A percentile compares a stretch with the other conserved stretches of the same genome.
These are phyloP conservation scores for Sebastes miniatus DNA, from an alignment of 2,797 vertebrate genomes.

Conservation along the genomic window DNA sequence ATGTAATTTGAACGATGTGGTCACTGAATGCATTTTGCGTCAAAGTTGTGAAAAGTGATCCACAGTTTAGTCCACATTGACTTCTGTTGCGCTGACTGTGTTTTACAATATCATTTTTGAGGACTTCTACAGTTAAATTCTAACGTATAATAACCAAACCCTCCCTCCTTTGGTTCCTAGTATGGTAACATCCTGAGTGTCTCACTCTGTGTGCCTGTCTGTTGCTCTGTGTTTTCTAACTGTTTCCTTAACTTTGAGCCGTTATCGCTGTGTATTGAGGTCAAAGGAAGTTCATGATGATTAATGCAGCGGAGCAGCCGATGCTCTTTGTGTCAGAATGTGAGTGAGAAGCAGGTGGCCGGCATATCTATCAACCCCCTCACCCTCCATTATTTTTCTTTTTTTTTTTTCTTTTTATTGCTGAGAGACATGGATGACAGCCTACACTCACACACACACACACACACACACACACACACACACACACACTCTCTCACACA, in stretches of 20 bases:
- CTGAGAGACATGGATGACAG: conserved; percentile 60
- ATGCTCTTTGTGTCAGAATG: conserved; percentile 67
- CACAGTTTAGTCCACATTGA: background rate
- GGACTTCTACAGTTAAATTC: background rate
- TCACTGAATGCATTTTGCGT: background rate
- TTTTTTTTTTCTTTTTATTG: conserved; percentile 47
- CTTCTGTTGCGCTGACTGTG: background rate
- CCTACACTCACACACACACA: background rate
- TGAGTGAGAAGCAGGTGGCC: conserved; percentile 75
- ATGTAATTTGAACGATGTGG: background rate
- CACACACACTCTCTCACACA: background rate
- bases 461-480: conserved; percentile 1
- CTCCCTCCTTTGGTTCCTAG: background rate
- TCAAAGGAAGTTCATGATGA: conserved; percentile 71
- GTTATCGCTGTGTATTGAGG: conserved; percentile 48
- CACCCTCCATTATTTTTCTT: conserved; percentile 18
- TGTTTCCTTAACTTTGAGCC: conserved; percentile 46
- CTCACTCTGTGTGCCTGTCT: conserved; percentile 4
- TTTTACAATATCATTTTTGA: background rate
- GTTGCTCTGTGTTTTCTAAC: conserved; percentile 17
- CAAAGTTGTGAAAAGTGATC: background rate
- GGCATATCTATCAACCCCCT: conserved; percentile 62
- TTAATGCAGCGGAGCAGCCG: conserved; percentile 57
- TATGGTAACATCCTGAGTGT: background rate
- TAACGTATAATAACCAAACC: background rate